Evolutionary conservation across 2,888 invertebrate species (phyloP), one percentile per base, ranked within the genome.

Genomic region (Beris chalybata): DNA sequence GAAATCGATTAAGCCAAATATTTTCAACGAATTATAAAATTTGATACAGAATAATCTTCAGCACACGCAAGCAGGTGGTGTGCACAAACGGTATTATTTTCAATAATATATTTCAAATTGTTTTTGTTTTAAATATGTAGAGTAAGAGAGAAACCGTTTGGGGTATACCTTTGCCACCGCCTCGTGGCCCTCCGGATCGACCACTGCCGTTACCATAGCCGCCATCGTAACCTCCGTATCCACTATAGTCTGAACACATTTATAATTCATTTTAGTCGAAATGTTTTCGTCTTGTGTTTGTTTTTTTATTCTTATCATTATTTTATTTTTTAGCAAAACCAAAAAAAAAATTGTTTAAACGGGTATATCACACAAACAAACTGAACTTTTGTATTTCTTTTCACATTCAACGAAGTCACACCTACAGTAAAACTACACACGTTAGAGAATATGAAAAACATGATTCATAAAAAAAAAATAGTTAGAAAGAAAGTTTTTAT

Each of bases 161-260:
- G 50, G 55, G 30, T 71, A 78, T 92, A 92, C 92, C 92, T 92
- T 92, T 92, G 84, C 87, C 87, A 83, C 88, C 87, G 82, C 90
- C 88, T 85, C 91, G 90, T 84, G 89, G 90, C 85, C 90, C 86
- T 83, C 87, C 87, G 84, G 90, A 86, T 84, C 92, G 90, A 83
- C 90, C 91, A 84, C 91, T 90, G 85, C 90, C 89, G 82, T 77
- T 79, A 83, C 84, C 85, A 84, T 91, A 91, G 86, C 92, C 91
- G 86, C 91, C 90, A 84, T 91, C 90, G 87, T 89, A 91, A 85
- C 89, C 90, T 86, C 90, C 90, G 86, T 89, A 89, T 82, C 89
- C 87, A 88, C 90, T 89, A 86, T 91, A 91, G 87, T 91, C 92
- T 89, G 86, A 85, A 71, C 64, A 56, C 47, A 61, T 65, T 47